Evolutionary conservation across 2,888 invertebrate genomes (phyloP).

Genomic region (Malachius bipustulatus): DNA sequence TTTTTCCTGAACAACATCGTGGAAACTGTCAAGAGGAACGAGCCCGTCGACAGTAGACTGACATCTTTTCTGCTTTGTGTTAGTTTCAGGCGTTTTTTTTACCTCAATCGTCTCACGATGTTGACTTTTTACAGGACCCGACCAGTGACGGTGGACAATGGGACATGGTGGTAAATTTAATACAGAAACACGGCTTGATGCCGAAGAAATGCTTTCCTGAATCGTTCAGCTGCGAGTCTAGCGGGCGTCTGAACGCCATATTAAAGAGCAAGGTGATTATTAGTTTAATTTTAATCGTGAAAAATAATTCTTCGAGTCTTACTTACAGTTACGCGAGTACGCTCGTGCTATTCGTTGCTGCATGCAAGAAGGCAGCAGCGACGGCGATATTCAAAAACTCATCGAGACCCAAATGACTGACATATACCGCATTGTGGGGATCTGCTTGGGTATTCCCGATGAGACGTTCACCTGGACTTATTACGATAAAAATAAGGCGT

Average conservation of each 20-base stretch:
- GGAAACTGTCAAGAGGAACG: constrained; percentile 59
- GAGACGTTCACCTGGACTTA: constrained; percentile 73
- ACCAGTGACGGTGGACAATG: constrained; percentile 81
- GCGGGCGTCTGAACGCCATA: constrained; percentile 62
- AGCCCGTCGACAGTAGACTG: constrained; percentile 65
- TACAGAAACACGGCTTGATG: constrained; percentile 77
- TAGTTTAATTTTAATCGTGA: constrained; percentile 6
- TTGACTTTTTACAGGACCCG: constrained; percentile 48
- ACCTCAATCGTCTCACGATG: constrained; percentile 3
- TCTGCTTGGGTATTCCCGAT: constrained; percentile 73
- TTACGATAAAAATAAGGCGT: constrained; percentile 69
- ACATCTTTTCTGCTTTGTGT: constrained; percentile 65
- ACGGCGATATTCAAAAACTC: constrained; percentile 47
- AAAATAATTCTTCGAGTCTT: constrained; percentile 7
- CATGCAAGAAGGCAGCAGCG: constrained; percentile 47
- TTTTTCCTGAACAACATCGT: constrained; percentile 76
- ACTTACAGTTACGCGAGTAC: constrained; percentile 62
- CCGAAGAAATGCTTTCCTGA: constrained; percentile 84
- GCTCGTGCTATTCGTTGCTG: constrained; percentile 58
- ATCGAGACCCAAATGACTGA: constrained; percentile 61
- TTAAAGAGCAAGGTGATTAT: constrained; percentile 74
- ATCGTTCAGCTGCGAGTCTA: constrained; percentile 63
- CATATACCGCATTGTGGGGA: constrained; percentile 68
- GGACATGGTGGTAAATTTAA: constrained; percentile 83
- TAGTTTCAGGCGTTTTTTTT: constrained; percentile 19